phyloP scores from a whole-genome alignment of 2,797 vertebrate species.

The Sternarchorhynchus goeldii region DNA sequence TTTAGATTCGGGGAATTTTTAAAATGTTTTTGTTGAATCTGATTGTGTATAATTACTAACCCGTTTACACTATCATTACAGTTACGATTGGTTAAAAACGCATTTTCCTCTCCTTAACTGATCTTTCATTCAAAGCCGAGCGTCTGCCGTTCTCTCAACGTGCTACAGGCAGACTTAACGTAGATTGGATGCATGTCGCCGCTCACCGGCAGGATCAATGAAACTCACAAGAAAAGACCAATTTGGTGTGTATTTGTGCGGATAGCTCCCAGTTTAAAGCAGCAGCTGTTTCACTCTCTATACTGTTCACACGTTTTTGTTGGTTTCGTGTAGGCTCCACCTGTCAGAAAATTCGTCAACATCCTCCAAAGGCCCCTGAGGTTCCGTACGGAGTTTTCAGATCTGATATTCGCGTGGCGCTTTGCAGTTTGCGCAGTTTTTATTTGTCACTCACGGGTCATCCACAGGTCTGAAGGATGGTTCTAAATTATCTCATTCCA shows the following conservation, averaged over 20 bases:
- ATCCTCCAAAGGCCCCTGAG: too few species aligned
- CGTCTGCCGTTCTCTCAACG: too few species aligned
- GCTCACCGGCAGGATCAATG: constrained; percentile 10
- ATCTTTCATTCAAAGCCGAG: too few species aligned
- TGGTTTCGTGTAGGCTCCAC: constrained; percentile 29
- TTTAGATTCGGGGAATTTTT: constrained; percentile 21
- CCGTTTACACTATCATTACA: constrained; percentile 32
- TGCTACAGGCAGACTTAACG: too few species aligned
- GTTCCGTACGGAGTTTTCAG: too few species aligned
- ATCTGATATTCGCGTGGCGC: too few species aligned
- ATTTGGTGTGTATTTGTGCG: not conserved
- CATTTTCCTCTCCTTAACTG: not conserved
- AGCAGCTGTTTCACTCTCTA: constrained; percentile 30
- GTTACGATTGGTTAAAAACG: constrained; percentile 13
- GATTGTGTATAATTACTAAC: constrained; percentile 19
- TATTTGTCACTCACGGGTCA: too few species aligned
- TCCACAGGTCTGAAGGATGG: too few species aligned
- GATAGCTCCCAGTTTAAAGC: constrained; percentile 35
- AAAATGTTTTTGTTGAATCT: constrained; percentile 30
- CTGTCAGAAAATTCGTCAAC: constrained; percentile 20
- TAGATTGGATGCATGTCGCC: not conserved
- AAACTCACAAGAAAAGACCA: constrained; percentile 15
- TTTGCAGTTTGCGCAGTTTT: too few species aligned
- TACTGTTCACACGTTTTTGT: constrained; percentile 18
- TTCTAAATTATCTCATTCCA: too few species aligned